Evolutionary conservation across 2,797 vertebrate genomes (phyloP).

Genomic region (Myotis daubentonii): DNA sequence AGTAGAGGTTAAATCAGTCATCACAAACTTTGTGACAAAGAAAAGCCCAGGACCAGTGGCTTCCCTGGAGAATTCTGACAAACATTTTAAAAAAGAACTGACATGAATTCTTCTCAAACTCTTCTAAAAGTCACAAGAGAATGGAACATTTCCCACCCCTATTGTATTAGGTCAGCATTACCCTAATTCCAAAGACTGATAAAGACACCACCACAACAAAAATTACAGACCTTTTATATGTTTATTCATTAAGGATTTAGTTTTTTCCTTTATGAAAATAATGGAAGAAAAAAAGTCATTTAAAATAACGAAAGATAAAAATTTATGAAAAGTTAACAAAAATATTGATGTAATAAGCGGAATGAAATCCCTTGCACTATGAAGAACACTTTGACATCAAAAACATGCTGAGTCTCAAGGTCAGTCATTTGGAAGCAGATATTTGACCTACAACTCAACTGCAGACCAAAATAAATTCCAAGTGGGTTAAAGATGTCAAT

Average conservation of each 20-base stretch:
- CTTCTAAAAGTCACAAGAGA: neutral
- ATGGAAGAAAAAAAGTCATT: neutral
- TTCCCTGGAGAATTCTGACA: neutral
- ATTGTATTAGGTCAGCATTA: neutral
- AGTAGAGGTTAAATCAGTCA: neutral
- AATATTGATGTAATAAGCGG: neutral
- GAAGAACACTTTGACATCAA: neutral
- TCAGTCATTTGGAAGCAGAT: neutral
- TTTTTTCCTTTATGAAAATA: neutral
- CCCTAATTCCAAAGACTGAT: neutral
- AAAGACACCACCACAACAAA: neutral
- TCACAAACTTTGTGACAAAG: neutral
- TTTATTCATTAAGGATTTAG: no score
- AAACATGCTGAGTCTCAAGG: neutral
- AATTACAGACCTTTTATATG: neutral
- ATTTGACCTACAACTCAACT: neutral
- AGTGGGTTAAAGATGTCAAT: neutral
- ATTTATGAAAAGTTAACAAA: neutral
- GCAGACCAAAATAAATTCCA: neutral
- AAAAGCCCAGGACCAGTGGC: neutral
- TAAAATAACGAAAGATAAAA: constrained; percentile 8
- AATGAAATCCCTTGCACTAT: neutral
- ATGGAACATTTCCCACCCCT: neutral
- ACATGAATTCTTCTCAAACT: neutral
- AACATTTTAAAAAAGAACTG: neutral